A percentile compares a stretch with the other conserved stretches of the same genome.
These are phyloP conservation scores for Mythimna vitellina DNA, from an alignment of 2,888 invertebrate species.

Conservation along the genomic window DNA sequence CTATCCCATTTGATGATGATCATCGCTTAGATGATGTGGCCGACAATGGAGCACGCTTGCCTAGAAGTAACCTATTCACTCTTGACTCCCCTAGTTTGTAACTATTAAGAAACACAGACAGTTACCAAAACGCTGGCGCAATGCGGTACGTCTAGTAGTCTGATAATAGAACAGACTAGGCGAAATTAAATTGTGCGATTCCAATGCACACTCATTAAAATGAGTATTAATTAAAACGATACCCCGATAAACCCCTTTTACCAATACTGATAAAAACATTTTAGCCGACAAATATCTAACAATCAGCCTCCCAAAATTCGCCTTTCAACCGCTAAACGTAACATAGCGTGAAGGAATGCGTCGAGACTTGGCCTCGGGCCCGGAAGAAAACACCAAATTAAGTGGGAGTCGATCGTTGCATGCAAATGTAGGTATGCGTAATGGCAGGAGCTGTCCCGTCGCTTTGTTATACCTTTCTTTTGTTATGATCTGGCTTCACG, in stretches of 20 bases:
- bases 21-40: too few relatives aligned
- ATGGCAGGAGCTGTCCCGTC: constrained; percentile 73
- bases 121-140: too few relatives aligned
- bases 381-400: constrained; percentile 82
- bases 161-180: too few relatives aligned
- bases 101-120: too few relatives aligned
- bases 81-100: too few relatives aligned
- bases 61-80: too few relatives aligned
- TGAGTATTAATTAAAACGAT: neutral
- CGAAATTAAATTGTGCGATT: too few relatives aligned
- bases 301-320: constrained; percentile 24
- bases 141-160: too few relatives aligned
- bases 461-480: constrained; percentile 46
- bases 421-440: constrained; percentile 79
- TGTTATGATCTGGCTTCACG: constrained; percentile 24
- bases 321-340: constrained; percentile 35
- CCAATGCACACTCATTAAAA: too few relatives aligned
- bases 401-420: constrained; percentile 73
- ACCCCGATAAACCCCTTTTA: neutral
- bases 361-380: constrained; percentile 75
- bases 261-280: neutral
- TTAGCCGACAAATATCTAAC: neutral
- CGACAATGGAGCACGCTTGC: too few relatives aligned
- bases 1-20: too few relatives aligned
- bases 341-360: constrained; percentile 79